Evolutionary conservation across 92 coral and sea anemone genomes (phyloP).

Genomic region (Micromussa lordhowensis): DNA sequence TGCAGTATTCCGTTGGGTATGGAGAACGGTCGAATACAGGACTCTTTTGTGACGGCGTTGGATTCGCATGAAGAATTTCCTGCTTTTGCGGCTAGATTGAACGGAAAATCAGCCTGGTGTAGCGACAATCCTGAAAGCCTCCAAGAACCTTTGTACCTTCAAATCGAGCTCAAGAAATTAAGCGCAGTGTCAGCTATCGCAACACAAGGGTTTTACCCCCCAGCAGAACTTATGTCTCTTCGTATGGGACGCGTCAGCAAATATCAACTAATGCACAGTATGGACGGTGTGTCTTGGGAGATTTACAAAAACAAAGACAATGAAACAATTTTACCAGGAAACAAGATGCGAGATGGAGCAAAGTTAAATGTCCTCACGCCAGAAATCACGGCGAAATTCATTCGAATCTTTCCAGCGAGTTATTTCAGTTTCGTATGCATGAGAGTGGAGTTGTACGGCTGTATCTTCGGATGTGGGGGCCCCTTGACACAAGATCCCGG

Average conservation of each 20-base stretch:
- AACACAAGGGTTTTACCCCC: constrained; percentile 83
- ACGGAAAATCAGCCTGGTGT: constrained; percentile 92
- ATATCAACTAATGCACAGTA: constrained; percentile 80
- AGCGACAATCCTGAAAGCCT: constrained; percentile 49
- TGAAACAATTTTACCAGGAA: constrained; percentile 72
- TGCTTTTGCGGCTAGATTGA: constrained; percentile 67
- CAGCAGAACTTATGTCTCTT: constrained; percentile 59
- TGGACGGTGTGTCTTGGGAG: constrained; percentile 76
- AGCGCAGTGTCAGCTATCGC: constrained; percentile 80
- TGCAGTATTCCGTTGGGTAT: constrained; percentile 83
- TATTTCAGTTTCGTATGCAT: constrained; percentile 76
- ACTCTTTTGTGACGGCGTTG: constrained; percentile 70
- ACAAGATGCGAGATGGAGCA: constrained; percentile 60
- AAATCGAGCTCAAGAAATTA: constrained; percentile 73
- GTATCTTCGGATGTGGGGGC: constrained; percentile 87
- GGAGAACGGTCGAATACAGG: constrained; percentile 69
- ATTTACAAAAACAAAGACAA: constrained; percentile 56
- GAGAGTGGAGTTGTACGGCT: constrained; percentile 85
- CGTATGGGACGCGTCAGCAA: constrained; percentile 89
- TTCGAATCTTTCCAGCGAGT: constrained; percentile 77
- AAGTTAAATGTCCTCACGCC: constrained; percentile 70
- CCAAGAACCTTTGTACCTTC: constrained; percentile 64
- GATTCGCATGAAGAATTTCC: constrained; percentile 81
- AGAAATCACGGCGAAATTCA: constrained; percentile 70
- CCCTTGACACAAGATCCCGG: constrained; percentile 73